Base-by-base conservation (phyloP, 1,140 invertebrate genomes). In the Drosophila mayri region DNA sequence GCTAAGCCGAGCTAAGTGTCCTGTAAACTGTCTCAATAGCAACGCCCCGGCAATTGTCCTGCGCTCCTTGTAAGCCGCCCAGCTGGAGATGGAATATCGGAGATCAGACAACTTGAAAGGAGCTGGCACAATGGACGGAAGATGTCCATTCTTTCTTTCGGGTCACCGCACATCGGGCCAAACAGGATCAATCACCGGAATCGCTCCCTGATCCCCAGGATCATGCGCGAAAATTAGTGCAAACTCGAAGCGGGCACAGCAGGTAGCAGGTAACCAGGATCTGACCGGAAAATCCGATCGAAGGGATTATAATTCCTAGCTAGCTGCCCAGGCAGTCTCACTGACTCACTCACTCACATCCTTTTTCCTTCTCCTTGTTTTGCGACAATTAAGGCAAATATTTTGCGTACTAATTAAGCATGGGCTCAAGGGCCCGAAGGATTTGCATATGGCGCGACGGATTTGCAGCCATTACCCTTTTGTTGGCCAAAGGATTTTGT, bases 401-500 rank as follows among this genome's bases (percentile, higher is more conserved):
- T 91, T 91, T 91, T 91, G 90, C 70, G 90, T 91, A 90, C 85
- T 91, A 91, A 91, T 91, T 91, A 87, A 90, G 79, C 79, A 62
- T 22, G 71, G 71, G 71, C 54, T 66, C 37, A 54, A 60, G 43
- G 12, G 38, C 6, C 41, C 40, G n/a, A 28, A 18, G 38, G 38
- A 88, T 90, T 85, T 90, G 85, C 82, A 85, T 85, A 87, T 58
- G 52, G 68, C 58, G 61, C 74, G 60, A 43, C 72, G 86, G 81
- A 90, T 90, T 90, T 90, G 81, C 78, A 85, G 78, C 70, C 62
- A 90, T 90, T 90, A 90, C 85, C 85, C 85, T 90, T 90, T 90
- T 85, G 66, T 84, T 80, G 67, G 37, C 47, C 25, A 83, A 81
- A 81, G 85, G 78, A 84, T 90, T 65, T 75, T 0, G 74, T 18